Conservation (phyloP, 2,113 vertebrate species). For the Ramphastos sulfuratus region DNA sequence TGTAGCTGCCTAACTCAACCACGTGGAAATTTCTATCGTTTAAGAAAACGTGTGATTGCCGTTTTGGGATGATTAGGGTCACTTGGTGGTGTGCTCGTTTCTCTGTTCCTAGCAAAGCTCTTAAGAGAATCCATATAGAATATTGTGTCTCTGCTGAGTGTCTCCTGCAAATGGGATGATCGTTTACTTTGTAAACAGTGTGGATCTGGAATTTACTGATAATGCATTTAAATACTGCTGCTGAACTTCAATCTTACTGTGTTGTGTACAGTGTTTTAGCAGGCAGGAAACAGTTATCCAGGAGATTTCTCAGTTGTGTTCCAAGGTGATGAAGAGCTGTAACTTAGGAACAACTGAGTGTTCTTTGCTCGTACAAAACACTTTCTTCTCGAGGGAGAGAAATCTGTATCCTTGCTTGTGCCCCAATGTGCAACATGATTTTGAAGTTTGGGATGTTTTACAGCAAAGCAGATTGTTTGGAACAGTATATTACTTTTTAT, state of each 20-base stretch:
- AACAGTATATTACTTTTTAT: not conserved
- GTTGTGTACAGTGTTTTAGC: not conserved
- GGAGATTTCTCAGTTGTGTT: not conserved
- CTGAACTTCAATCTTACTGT: not conserved
- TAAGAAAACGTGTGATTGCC: not conserved
- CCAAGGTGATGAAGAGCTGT: not conserved
- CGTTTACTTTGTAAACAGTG: not conserved
- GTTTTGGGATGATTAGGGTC: not conserved
- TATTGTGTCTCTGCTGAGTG: not conserved
- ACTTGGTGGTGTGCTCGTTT: not conserved
- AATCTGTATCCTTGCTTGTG: not conserved
- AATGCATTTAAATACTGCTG: not conserved
- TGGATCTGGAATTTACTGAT: not conserved
- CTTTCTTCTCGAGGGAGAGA: not conserved
- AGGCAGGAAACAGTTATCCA: not conserved
- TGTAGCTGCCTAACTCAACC: not conserved
- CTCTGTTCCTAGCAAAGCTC: not conserved
- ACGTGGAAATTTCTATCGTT: not conserved
- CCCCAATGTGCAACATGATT: not conserved
- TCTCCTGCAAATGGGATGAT: not conserved
- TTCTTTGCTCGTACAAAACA: not conserved
- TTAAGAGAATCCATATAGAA: not conserved
- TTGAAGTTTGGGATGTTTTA: not conserved
- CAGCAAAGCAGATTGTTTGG: not conserved
- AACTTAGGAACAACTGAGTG: not conserved